Percentiles rank a stretch among this genome's conserved stretches.
Conservation (phyloP, 2,888 invertebrate species). For the Tipula confusa region DNA sequence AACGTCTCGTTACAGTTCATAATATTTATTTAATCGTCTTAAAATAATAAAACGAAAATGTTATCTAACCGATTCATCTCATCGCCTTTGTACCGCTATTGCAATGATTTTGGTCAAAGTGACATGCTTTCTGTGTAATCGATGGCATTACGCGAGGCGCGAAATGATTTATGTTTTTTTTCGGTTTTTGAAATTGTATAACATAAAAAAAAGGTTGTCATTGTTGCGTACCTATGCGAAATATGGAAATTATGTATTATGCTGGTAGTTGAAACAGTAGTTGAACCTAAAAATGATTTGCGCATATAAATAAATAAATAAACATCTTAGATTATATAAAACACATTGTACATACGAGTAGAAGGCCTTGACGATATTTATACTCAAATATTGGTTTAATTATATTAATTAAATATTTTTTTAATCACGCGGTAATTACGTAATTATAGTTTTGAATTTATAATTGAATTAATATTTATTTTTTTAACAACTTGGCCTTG, state of each 20-base stretch:
- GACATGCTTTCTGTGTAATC: not conserved
- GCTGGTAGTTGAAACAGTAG: not conserved
- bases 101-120: not conserved
- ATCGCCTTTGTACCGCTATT: not conserved
- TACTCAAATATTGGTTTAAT: not conserved
- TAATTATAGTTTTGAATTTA: not conserved
- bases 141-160: not conserved
- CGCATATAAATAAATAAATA: not conserved
- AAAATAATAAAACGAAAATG: not conserved
- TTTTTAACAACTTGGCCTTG: not conserved
- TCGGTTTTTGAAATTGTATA: not conserved
- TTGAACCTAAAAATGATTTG: not conserved
- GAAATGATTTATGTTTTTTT: not conserved
- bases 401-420: not conserved
- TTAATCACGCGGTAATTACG: not conserved
- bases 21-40: not conserved
- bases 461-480: not conserved
- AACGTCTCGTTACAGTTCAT: slow-evolving; percentile 12
- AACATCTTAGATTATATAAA: not conserved
- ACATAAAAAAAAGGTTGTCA: not conserved
- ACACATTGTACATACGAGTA: not conserved
- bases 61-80: not conserved
- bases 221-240: not conserved
- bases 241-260: not conserved
- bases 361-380: not conserved